phyloP scores from a whole-genome alignment of 2,888 invertebrate species.

The Dryadula phaetusa region DNA sequence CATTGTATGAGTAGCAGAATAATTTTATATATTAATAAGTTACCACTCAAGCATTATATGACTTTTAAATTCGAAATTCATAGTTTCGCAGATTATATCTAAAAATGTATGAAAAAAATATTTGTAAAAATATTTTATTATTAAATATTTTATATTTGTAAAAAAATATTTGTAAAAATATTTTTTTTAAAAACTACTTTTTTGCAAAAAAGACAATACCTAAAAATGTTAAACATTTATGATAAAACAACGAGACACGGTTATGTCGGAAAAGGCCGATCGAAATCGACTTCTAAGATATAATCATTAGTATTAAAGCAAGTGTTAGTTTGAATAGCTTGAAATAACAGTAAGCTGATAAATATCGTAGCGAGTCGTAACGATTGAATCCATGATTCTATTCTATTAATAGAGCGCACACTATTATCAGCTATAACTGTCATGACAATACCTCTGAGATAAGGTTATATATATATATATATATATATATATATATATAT shows the following conservation, averaged over 20 bases:
- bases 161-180: background rate
- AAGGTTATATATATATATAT: background rate
- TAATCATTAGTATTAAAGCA: constrained; percentile 10
- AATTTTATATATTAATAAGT: no score
- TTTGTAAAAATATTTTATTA: no score
- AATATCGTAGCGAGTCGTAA: constrained; percentile 51
- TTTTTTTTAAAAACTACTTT: no score
- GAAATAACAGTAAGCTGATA: constrained; percentile 54
- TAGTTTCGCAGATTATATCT: no score
- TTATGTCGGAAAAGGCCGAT: background rate
- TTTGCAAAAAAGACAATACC: no score
- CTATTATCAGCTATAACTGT: background rate
- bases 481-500: no score
- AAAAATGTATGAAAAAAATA: no score
- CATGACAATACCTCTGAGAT: background rate
- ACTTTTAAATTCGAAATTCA: no score
- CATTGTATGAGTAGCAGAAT: no score
- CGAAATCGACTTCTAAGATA: constrained; percentile 5
- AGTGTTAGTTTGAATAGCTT: constrained; percentile 49
- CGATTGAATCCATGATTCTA: constrained; percentile 57
- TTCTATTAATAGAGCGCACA: constrained; percentile 49
- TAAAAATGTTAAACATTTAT: background rate
- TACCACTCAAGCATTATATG: no score
- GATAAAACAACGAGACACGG: background rate
- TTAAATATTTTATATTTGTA: no score